A percentile compares a stretch with the other conserved stretches of the same genome.
phyloP scores from a whole-genome alignment of 2,113 vertebrate species.

The Oreotrochilus melanogaster region DNA sequence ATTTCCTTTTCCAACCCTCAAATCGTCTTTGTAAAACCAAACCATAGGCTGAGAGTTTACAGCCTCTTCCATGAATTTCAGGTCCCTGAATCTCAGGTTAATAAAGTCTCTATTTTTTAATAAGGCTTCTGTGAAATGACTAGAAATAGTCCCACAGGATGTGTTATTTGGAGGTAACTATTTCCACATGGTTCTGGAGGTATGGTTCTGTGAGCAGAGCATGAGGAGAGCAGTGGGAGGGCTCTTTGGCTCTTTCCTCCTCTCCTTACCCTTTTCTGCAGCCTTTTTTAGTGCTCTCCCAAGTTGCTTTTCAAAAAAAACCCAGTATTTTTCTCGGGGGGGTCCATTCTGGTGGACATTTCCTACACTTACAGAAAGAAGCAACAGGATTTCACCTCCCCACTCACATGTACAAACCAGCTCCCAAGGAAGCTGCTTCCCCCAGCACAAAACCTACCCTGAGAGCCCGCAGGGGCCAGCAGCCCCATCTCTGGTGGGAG shows the following conservation, averaged over 20 bases:
- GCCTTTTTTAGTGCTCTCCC: conserved; percentile 71
- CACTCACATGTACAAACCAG: rapidly evolving
- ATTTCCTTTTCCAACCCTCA: conserved; percentile 37
- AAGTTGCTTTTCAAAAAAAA: conserved; percentile 65
- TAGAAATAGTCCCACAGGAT: conserved; percentile 40
- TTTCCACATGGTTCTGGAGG: conserved; percentile 63
- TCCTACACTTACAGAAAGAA: conserved; percentile 32
- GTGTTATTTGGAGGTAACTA: conserved; percentile 59
- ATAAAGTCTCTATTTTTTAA: conserved; percentile 71
- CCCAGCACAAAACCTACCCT: not conserved
- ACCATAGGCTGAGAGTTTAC: conserved; percentile 46
- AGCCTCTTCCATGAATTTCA: conserved; percentile 30
- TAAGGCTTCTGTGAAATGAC: conserved; percentile 65
- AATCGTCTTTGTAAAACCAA: conserved; percentile 61
- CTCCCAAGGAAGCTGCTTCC: not conserved
- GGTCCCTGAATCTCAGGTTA: conserved; percentile 66
- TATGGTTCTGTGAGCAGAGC: not conserved
- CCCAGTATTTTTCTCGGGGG: conserved; percentile 66
- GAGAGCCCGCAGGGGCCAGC: rapidly evolving
- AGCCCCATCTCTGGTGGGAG: not conserved
- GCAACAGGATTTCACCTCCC: not conserved
- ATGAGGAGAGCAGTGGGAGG: not conserved
- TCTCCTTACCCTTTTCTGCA: conserved; percentile 72
- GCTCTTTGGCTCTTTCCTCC: not conserved
- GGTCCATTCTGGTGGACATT: conserved; percentile 68